These are phyloP conservation scores for Altica lythri DNA, from an alignment of 2,888 invertebrate genomes.

Conservation along the genomic window DNA sequence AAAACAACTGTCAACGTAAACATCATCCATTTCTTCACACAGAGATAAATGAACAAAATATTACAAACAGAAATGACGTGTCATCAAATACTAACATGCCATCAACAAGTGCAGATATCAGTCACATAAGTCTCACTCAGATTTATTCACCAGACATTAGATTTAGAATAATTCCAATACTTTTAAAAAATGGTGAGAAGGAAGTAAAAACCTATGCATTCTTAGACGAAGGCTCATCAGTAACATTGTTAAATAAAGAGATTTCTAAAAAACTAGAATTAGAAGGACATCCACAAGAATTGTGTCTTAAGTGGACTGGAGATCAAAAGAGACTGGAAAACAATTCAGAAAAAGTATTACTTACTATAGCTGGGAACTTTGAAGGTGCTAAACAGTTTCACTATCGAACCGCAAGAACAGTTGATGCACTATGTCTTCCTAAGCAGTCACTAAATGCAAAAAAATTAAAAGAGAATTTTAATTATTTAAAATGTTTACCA, in stretches of 20 bases:
- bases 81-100: too few relatives aligned
- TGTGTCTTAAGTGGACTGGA: constrained; percentile 15
- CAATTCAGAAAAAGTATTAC: constrained; percentile 2
- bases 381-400: constrained; percentile 2
- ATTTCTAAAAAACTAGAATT: constrained; percentile 3
- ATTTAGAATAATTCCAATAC: constrained; percentile 16
- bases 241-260: constrained; percentile 6
- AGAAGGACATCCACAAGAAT: constrained; percentile 2
- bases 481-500: constrained; percentile 5
- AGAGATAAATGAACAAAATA: neutral
- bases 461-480: constrained; percentile 2
- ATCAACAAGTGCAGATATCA: too few relatives aligned
- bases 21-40: constrained; percentile 9
- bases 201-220: constrained; percentile 14
- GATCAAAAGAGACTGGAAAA: constrained; percentile 4
- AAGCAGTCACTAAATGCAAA: neutral
- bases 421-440: too few relatives aligned
- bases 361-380: constrained; percentile 8
- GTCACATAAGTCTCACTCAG: too few relatives aligned
- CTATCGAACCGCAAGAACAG: constrained; percentile 10
- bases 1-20: neutral
- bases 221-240: constrained; percentile 15
- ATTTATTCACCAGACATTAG: constrained; percentile 2
- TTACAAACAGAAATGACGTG: neutral
- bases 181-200: constrained; percentile 9